Base-by-base conservation (phyloP, 2,888 invertebrate species). In the Nycteola revayana region DNA sequence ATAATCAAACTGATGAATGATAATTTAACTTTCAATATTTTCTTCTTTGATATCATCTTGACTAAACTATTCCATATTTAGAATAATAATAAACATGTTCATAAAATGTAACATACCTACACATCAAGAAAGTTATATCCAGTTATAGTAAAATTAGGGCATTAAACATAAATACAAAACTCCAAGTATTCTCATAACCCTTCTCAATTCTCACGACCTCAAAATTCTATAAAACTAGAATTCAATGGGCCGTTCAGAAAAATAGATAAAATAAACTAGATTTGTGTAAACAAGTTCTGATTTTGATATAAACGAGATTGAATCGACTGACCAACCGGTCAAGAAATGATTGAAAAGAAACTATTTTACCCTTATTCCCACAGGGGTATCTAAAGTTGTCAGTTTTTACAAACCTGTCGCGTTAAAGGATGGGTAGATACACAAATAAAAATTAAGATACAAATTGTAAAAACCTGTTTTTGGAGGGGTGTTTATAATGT, bases 381-480 rank as follows among this genome's bases (percentile, higher is more conserved):
- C 64, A 66, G 48, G 55, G 45, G 40, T 43, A 46, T 47, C 44
- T 32, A 35, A 45, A 45, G 41, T 32, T 32, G 36, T 38, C 27
- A 43, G 24, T 60, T 32, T 71, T 66, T 65, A 65, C 23, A 34
- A 78, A 80, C 79, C 71, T 75, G 78, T 75, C 62, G 55, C 31
- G 40, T 40, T 41, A 47, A 63, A 36, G 60, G 56, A 61, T 65
- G 58, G 42, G 43, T 41, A 57, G 61, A 70, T 66, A 62, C 49
- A 42, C 39, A 44, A 47, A 50, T 54, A 50, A 48, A 49, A 54
- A 60, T 62, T 56, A 53, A 57, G 62, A 66, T 48, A 45, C 37
- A 31, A 34, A 34, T 58, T 46, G 43, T 42, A 28, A 35, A 52
- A 50, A 69, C 66, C 36, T 40, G 73, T 66, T 64, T 36, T 23